A percentile compares a stretch with the other conserved stretches of the same genome.
Evolutionary conservation across 2,888 invertebrate genomes (phyloP).

Genomic region (Xylota segnis): DNA sequence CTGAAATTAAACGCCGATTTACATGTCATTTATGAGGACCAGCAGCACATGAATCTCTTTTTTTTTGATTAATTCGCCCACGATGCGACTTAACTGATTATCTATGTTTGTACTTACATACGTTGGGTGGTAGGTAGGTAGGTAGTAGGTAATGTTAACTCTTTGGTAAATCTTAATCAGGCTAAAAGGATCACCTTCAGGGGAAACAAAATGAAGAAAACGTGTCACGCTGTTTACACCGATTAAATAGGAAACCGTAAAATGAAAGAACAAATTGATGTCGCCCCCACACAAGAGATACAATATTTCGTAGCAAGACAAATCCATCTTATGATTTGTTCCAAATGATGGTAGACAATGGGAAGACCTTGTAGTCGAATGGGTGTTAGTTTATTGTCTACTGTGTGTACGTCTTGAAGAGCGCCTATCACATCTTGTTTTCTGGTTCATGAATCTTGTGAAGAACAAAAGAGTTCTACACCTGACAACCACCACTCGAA

Average conservation of each 20-base stretch:
- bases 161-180: slow-evolving; percentile 8
- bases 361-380: too few species aligned
- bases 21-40: neutral
- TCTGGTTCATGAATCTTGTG: slow-evolving; percentile 3
- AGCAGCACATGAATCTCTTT: neutral
- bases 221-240: slow-evolving; percentile 19
- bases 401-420: neutral
- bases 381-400: slow-evolving; percentile 4
- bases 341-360: neutral
- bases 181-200: neutral
- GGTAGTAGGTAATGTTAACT: neutral
- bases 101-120: neutral
- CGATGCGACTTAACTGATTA: neutral
- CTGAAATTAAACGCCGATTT: neutral
- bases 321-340: slow-evolving; percentile 1
- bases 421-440: neutral
- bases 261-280: neutral
- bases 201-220: slow-evolving; percentile 5
- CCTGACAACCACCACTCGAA: neutral
- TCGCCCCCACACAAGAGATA: neutral
- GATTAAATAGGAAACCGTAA: slow-evolving; percentile 5
- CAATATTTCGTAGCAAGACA: slow-evolving; percentile 5
- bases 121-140: too few species aligned
- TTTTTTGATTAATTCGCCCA: neutral
- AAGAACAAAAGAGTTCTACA: neutral